Conservation (phyloP, 2,113 vertebrate species). For the Ochotona curzoniae region DNA sequence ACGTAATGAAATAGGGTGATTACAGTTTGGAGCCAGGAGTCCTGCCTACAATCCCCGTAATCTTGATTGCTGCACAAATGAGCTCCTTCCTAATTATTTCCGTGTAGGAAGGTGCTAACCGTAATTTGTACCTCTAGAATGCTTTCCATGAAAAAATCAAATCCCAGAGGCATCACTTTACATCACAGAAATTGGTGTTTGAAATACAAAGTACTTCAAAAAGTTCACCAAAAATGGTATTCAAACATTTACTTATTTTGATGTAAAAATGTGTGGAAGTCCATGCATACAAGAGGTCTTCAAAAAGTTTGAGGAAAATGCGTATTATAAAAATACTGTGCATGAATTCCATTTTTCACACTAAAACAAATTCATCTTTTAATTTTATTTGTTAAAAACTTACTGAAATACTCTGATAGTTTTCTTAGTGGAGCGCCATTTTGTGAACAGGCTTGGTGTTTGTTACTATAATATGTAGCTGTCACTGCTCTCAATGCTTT, state of each 20-base stretch:
- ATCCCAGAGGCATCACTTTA: neutral
- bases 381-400: no score
- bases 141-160: neutral
- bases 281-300: no score
- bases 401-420: neutral
- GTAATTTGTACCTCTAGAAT: neutral
- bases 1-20: neutral
- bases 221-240: no score
- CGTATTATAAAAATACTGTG: no score
- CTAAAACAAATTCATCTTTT: no score
- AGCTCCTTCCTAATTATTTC: neutral
- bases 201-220: neutral
- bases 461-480: neutral
- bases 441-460: neutral
- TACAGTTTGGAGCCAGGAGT: conserved; percentile 19
- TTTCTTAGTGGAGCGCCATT: neutral
- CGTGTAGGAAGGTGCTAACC: neutral
- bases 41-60: neutral
- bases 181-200: conserved; percentile 37
- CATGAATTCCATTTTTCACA: no score
- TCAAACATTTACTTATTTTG: no score
- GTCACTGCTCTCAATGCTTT: neutral
- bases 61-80: conserved; percentile 14
- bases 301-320: no score
- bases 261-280: no score